phyloP scores from a whole-genome alignment of 2,797 vertebrate genomes.

The Semotilus atromaculatus region DNA sequence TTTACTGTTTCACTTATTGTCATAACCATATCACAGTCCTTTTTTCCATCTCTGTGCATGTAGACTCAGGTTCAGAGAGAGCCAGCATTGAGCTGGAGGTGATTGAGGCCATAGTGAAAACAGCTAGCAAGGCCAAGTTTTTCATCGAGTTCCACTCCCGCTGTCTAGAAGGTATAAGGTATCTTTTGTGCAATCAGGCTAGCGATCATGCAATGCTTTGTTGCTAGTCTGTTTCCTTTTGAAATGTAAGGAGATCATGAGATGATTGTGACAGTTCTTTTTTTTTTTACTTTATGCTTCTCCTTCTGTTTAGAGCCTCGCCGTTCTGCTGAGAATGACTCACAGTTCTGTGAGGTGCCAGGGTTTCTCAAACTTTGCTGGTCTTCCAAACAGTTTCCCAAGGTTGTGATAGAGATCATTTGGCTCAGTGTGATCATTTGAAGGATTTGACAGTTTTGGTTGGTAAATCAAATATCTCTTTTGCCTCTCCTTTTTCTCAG shows the following conservation, averaged over 20 bases:
- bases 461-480: background rate
- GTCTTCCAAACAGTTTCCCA: conserved; percentile 83
- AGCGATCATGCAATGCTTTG: background rate
- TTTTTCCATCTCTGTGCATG: background rate
- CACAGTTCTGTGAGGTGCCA: conserved; percentile 80
- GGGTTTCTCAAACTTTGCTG: conserved; percentile 85
- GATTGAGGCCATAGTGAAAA: conserved; percentile 85
- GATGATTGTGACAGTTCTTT: conserved; percentile 17
- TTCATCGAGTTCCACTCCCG: conserved; percentile 83
- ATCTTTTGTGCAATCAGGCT: conserved; percentile 6
- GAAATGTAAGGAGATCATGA: background rate
- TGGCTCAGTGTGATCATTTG: background rate
- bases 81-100: conserved; percentile 81
- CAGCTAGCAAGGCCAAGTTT: conserved; percentile 84
- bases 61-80: conserved; percentile 71
- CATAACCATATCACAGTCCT: background rate
- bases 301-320: conserved; percentile 73
- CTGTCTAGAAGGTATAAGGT: conserved; percentile 85
- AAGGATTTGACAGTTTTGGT: background rate
- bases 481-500: conserved; percentile 62
- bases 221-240: conserved; percentile 12
- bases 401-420: conserved; percentile 67
- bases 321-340: conserved; percentile 83
- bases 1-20: conserved; percentile 11
- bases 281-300: conserved; percentile 19